Base-by-base conservation (phyloP, 1,140 invertebrate species). In the Drosophila sechellia region DNA sequence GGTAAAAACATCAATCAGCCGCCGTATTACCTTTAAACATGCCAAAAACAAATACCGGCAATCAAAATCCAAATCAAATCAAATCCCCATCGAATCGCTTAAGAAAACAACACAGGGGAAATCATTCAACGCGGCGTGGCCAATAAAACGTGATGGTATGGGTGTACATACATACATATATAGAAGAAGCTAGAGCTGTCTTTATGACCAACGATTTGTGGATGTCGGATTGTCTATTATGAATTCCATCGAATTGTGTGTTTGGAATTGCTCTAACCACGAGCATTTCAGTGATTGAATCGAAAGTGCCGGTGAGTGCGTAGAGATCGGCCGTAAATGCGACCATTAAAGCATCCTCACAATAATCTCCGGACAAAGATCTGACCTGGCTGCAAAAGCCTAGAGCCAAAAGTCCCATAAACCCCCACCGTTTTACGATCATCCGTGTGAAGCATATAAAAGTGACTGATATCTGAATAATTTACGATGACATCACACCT, bases 11-110 rank as follows among this genome's bases (percentile, higher is more conserved):
- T 87, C 84, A 89, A 84, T 84, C 77, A 85, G 74, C 61, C 42
- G 49, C 49, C 66, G 69, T 87, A 87, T 91, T 81, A 91, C 72
- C 81, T 83, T 70, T 77, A 86, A 91, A 86, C 90, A 91, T 86
- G 89, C 89, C 73, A 91, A 76, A 90, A 90, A 85, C 89, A 91
- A 91, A 90, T 79, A 83, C 49, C 64, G 55, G 59, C 81, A 55
- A 85, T 86, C 81, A 37, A 39, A 39, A 39, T 39, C 64, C 74
- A 72, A 56, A 71, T 45, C 66, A 79, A 79, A 84, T 83, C 57
- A 73, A 77, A 71, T 70, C 69, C 72, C 81, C 76, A 86, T 78
- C 81, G 84, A 65, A 84, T 68, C 72, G 84, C 79, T 87, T 87
- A 83, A 66, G 56, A 77, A 83, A 87, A 89, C 73, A 85, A 49